Conservation (phyloP, 2,113 vertebrate species). For the Eretmochelys imbricata region DNA sequence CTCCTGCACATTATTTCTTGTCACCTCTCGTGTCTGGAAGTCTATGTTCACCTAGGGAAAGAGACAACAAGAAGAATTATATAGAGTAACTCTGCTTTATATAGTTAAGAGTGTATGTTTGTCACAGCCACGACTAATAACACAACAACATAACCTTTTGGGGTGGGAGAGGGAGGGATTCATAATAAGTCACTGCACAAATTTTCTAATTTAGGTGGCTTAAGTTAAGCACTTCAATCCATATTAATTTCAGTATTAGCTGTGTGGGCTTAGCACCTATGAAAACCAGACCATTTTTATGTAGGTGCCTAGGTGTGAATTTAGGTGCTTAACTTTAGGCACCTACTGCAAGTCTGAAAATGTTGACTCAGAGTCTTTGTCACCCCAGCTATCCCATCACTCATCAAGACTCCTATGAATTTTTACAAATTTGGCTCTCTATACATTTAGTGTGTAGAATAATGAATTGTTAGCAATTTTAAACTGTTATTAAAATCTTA, state of each 20-base stretch:
- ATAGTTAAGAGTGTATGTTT: background rate
- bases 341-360: background rate
- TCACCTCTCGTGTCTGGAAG: slow-evolving; percentile 92
- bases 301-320: background rate
- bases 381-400: background rate
- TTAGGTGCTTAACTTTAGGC: background rate
- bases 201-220: background rate
- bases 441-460: background rate
- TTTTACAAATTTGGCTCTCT: background rate
- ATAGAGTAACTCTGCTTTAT: background rate
- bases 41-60: slow-evolving; percentile 92
- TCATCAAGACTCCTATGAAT: too few species aligned
- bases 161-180: background rate
- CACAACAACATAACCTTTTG: background rate
- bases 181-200: background rate
- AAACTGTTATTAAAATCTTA: background rate
- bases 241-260: background rate
- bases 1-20: slow-evolving; percentile 90
- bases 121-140: fast-evolving
- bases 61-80: slow-evolving; percentile 46
- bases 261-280: background rate
- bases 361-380: background rate
- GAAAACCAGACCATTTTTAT: background rate
- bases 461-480: slow-evolving; percentile 5
- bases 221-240: background rate